A percentile compares a stretch with the other conserved stretches of the same genome.
phyloP scores from a whole-genome alignment of 2,888 invertebrate genomes.

The Perizoma flavofasciatum region DNA sequence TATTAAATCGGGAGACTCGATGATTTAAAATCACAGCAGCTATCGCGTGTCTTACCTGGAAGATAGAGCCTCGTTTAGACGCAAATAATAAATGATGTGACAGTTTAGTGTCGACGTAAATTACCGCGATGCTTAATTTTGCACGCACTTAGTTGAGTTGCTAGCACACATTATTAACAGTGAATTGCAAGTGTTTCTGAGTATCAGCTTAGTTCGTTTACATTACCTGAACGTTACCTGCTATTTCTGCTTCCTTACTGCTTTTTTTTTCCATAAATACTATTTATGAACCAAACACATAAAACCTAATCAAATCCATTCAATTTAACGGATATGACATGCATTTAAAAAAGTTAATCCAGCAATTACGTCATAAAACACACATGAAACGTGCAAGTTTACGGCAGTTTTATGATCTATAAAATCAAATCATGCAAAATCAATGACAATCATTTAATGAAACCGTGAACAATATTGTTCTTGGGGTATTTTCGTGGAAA shows the following conservation, averaged over 20 bases:
- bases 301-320: slow-evolving; percentile 23
- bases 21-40: slow-evolving; percentile 64
- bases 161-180: not conserved
- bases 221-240: slow-evolving; percentile 10
- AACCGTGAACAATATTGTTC: slow-evolving; percentile 44
- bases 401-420: slow-evolving; percentile 51
- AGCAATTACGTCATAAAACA: slow-evolving; percentile 47
- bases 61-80: slow-evolving; percentile 50
- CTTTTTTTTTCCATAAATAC: slow-evolving; percentile 13
- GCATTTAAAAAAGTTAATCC: slow-evolving; percentile 46
- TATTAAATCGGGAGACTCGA: slow-evolving; percentile 64
- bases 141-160: no score
- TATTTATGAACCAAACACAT: slow-evolving; percentile 4
- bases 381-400: slow-evolving; percentile 47
- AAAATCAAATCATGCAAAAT: slow-evolving; percentile 55
- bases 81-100: not conserved
- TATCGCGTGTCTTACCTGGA: slow-evolving; percentile 54
- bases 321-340: slow-evolving; percentile 37
- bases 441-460: slow-evolving; percentile 55
- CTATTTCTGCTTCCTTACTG: slow-evolving; percentile 8
- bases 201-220: slow-evolving; percentile 11
- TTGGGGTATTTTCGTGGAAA: slow-evolving; percentile 41
- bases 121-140: no score
- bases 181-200: slow-evolving; percentile 9
- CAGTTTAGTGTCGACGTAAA: no score